Evolutionary conservation across 2,888 invertebrate species (phyloP).

Genomic region (Temnothorax rugatulus): DNA sequence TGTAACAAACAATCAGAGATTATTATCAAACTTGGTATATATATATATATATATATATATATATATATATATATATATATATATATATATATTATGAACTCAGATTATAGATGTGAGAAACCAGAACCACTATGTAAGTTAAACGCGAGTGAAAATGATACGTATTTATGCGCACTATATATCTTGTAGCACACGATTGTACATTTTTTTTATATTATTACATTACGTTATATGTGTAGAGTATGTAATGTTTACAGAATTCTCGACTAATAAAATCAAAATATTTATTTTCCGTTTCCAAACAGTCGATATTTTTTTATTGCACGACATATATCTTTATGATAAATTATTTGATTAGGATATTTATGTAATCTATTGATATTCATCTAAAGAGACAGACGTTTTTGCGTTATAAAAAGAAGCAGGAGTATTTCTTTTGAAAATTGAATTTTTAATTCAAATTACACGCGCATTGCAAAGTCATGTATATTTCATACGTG

Average conservation of each 20-base stretch:
- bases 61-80: conserved; percentile 16
- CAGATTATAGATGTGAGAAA: conserved; percentile 44
- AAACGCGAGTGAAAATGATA: conserved; percentile 65
- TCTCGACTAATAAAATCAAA: conserved; percentile 76
- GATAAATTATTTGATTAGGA: neutral
- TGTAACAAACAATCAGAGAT: conserved; percentile 40
- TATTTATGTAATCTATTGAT: neutral
- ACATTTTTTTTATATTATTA: conserved; percentile 69
- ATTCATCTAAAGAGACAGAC: neutral
- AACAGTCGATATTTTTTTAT: conserved; percentile 3
- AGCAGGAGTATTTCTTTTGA: neutral
- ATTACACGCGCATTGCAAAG: neutral
- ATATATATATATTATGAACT: conserved; percentile 12
- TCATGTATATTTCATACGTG: neutral
- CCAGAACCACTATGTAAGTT: conserved; percentile 62
- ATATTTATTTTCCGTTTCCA: conserved; percentile 78
- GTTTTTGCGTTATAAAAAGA: neutral
- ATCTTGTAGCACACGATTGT: conserved; percentile 73
- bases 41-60: conserved; percentile 16
- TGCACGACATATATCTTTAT: neutral
- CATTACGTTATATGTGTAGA: conserved; percentile 72
- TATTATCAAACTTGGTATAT: conserved; percentile 14
- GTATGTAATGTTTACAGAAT: conserved; percentile 70
- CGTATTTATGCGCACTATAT: conserved; percentile 70
- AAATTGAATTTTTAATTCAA: neutral